A percentile compares a stretch with the other conserved stretches of the same genome.
phyloP scores from a whole-genome alignment of 1,140 invertebrate species.

The Calephelis virginiensis region DNA sequence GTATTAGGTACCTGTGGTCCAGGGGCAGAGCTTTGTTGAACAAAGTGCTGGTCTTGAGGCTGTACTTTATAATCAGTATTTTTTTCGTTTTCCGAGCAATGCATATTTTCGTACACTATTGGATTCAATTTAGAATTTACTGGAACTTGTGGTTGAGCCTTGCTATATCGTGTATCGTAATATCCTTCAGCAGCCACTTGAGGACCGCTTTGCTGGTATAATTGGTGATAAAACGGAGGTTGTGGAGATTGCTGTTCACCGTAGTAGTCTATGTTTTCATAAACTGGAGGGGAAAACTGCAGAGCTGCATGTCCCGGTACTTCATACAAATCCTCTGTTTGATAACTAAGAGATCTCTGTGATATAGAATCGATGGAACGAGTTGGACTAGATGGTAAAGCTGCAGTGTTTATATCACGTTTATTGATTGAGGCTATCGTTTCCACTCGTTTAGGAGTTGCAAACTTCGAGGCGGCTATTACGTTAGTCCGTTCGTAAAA shows the following conservation, averaged over 20 bases:
- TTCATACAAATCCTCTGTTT: constrained; percentile 71
- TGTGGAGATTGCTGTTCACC: constrained; percentile 73
- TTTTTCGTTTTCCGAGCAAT: constrained; percentile 65
- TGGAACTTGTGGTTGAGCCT: constrained; percentile 85
- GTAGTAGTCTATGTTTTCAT: constrained; percentile 91
- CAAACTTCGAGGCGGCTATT: constrained; percentile 86
- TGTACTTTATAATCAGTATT: constrained; percentile 59
- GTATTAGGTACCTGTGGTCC: constrained; percentile 68
- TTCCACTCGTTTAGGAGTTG: constrained; percentile 86
- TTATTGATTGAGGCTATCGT: constrained; percentile 78
- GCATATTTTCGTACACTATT: constrained; percentile 69
- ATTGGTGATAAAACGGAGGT: constrained; percentile 82
- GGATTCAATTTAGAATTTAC: constrained; percentile 71
- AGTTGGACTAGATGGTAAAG: constrained; percentile 65
- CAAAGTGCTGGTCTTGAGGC: constrained; percentile 54
- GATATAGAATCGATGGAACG: constrained; percentile 79
- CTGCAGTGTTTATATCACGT: constrained; percentile 57
- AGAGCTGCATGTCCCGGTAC: constrained; percentile 58
- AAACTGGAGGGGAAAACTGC: constrained; percentile 80
- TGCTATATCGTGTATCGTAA: constrained; percentile 80
- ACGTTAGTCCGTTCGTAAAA: constrained; percentile 75
- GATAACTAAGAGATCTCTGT: constrained; percentile 81
- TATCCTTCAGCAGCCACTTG: constrained; percentile 73
- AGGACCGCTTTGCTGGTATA: constrained; percentile 54
- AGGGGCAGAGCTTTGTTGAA: constrained; percentile 63